Base-by-base conservation (phyloP, 1,140 invertebrate genomes). In the Heliconius nattereri region DNA sequence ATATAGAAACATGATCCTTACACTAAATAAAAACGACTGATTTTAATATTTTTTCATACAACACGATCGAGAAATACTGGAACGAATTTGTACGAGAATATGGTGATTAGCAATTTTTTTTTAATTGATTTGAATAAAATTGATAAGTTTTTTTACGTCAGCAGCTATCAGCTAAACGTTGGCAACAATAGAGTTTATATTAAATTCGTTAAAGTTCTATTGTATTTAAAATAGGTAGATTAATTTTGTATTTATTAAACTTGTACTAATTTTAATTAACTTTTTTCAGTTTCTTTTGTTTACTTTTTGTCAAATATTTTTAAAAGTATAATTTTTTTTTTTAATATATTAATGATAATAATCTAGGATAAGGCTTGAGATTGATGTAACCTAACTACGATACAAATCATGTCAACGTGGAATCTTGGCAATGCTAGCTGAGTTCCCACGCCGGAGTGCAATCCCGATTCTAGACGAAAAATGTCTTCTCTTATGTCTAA, bases 11-110 rank as follows among this genome's bases (percentile, higher is more conserved):
- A n/a, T 26, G 57, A 26, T 60, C n/a, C 20, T 60, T 60, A 60
- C 11, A 60, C 7, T 60, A 9, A 66, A 57, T 23, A 57, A 23
- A 23, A 57, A 66, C n/a, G 60, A 26, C 8, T 66, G 26, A 66
- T 66, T 66, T 66, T 29, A 66, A 66, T 29, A 66, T 29, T 66
- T 66, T 66, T 66, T 66, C 40, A 66, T 9, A 66, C 60, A 29
- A 13, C 60, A 66, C 60, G 23, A 66, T 66, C 60, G 60, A 66
- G 60, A 66, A 66, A 66, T 66, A 66, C 60, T 29, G 60, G 60
- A 66, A 66, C 60, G 23, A 66, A 66, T 66, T n/a, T 26, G 13
- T 66, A 66, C 26, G 60, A 66, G 60, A 66, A 26, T 66, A 66
- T 23, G 60, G 60, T 66, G 60, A 66, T 66, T 66, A 66, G 60